Evolutionary conservation across 1,140 invertebrate species (phyloP), one percentile per base, ranked within the genome.

Genomic region (Cherax destructor): DNA sequence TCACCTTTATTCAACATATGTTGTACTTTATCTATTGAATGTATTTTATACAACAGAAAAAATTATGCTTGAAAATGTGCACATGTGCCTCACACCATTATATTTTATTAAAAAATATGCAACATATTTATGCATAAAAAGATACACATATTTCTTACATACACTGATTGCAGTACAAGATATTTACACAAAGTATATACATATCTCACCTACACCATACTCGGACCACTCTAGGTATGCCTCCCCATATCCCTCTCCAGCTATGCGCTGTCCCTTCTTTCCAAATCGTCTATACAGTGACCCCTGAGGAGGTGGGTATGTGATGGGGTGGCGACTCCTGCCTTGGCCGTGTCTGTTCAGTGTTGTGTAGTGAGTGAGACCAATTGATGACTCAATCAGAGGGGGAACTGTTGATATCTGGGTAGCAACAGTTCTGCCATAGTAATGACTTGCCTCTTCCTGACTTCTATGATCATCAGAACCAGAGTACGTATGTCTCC

Each of bases 141-240:
- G 30, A 41, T 41, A 41, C 30, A 41, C 30, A 41, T 41, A 41
- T 41, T 41, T 41, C 47, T 41, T 79, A 79, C 47, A 79, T 79
- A 50, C 47, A 79, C 41, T n/a, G 41, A 79, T 24, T 24, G 3
- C 41, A 79, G 9, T 0, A 30, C 2, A 41, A 41, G 30, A 41
- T 41, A 41, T 41, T 41, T 41, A 80, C 4, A 52, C 5, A 69
- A 21, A 69, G 21, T n/a, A 13, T 69, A 21, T n/a, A 18, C 5
- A 9, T 30, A 41, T 61, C 91, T 92, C 74, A 92, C 91, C 86
- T 79, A 92, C 56, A 24, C 92, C 92, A 78, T 88, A 91, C 80
- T 92, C 92, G 11, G 92, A 91, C 89, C 88, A 88, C 72, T 85
- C 78, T 3, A 92, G 76, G 79, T 92, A 92, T 11, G 85, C 92